Percentiles rank a stretch among this genome's conserved stretches.
These are phyloP conservation scores for Torymus tubicola DNA, from an alignment of 2,888 invertebrate genomes.

Conservation along the genomic window DNA sequence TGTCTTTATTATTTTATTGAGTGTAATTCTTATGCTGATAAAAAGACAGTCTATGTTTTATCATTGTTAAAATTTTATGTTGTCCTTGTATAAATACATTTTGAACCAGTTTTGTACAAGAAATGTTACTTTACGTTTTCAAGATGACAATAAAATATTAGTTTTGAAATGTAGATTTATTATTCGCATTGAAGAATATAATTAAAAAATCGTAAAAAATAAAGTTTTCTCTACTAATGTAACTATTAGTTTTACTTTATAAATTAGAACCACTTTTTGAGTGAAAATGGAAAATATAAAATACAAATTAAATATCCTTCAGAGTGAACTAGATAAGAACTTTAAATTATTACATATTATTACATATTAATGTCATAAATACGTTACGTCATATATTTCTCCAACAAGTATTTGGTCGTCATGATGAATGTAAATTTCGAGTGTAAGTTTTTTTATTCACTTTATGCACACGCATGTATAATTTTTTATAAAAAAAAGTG, in stretches of 20 bases:
- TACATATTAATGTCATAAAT: conserved; percentile 48
- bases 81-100: conserved; percentile 38
- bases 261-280: conserved; percentile 25
- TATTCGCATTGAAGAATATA: conserved; percentile 15
- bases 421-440: conserved; percentile 63
- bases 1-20: conserved; percentile 30
- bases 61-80: conserved; percentile 42
- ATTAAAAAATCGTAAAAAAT: background rate
- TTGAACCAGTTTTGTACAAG: conserved; percentile 44
- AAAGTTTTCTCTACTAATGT: background rate
- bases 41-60: conserved; percentile 44
- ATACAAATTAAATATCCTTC: conserved; percentile 21
- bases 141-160: conserved; percentile 27
- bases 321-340: conserved; percentile 24
- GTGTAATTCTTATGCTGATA: conserved; percentile 1
- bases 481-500: conserved; percentile 17
- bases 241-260: background rate
- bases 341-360: conserved; percentile 39
- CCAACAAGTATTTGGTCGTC: conserved; percentile 67
- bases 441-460: conserved; percentile 25
- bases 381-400: conserved; percentile 35
- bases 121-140: conserved; percentile 27
- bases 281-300: conserved; percentile 7
- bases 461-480: background rate
- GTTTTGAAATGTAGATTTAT: conserved; percentile 3